phyloP scores from a whole-genome alignment of 2,888 invertebrate species.

The Acanthosepion esculentum region DNA sequence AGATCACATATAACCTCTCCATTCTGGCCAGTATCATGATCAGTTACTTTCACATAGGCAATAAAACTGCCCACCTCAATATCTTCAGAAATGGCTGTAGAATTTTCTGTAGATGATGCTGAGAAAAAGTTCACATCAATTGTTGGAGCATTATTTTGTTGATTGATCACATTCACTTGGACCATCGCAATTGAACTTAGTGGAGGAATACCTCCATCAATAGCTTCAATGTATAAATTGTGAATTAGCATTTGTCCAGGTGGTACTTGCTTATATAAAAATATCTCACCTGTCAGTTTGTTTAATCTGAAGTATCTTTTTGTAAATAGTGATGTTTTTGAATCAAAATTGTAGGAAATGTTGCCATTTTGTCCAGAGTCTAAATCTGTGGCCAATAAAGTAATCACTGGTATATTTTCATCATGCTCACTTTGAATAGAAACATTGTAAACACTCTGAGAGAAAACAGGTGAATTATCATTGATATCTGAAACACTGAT shows the following conservation, averaged over 20 bases:
- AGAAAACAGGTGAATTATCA: conserved; percentile 52
- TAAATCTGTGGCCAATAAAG: background rate
- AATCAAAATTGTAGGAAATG: background rate
- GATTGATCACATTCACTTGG: background rate
- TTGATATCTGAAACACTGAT: conserved; percentile 51
- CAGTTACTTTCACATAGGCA: conserved; percentile 8
- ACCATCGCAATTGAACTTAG: background rate
- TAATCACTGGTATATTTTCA: background rate
- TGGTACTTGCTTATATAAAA: background rate
- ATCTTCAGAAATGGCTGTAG: background rate
- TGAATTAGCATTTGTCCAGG: background rate
- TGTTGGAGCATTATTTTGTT: background rate
- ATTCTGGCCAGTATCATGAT: conserved; percentile 13
- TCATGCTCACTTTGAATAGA: background rate
- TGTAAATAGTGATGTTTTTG: background rate
- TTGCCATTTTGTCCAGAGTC: conserved; percentile 37
- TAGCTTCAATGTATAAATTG: background rate
- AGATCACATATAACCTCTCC: conserved; percentile 33
- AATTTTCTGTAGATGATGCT: background rate
- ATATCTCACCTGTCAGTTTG: background rate
- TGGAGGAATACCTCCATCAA: background rate
- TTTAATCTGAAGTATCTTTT: background rate
- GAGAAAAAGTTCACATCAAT: background rate
- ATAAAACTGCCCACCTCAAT: conserved; percentile 10
- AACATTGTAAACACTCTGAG: conserved; percentile 35